Percentiles rank a stretch among this genome's conserved stretches.
phyloP scores from a whole-genome alignment of 2,888 invertebrate species.

The Pharmacophagus antenor region DNA sequence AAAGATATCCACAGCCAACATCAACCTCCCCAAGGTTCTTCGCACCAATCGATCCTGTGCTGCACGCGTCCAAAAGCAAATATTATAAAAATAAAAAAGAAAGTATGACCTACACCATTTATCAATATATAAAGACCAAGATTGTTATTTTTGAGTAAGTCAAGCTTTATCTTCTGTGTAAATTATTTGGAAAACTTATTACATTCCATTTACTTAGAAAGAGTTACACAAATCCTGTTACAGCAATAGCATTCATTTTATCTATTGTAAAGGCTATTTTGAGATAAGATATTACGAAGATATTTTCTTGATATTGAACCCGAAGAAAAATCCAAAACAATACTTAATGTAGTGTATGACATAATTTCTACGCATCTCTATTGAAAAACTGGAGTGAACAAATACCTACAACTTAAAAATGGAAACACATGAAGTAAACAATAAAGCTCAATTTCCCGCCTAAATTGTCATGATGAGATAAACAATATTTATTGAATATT shows the following conservation, averaged over 20 bases:
- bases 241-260: neutral
- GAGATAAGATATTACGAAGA: neutral
- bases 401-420: neutral
- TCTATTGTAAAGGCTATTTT: neutral
- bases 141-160: too few relatives aligned
- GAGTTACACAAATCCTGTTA: neutral
- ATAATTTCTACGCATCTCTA: neutral
- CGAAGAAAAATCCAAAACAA: neutral
- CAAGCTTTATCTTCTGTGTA: neutral
- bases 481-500: neutral
- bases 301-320: neutral
- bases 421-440: neutral
- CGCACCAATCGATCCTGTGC: too few relatives aligned
- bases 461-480: slow-evolving; percentile 11
- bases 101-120: too few relatives aligned
- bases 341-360: neutral
- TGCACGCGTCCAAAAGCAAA: too few relatives aligned
- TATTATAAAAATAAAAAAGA: too few relatives aligned
- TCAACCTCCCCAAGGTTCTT: too few relatives aligned
- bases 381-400: neutral
- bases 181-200: neutral
- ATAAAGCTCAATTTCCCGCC: slow-evolving; percentile 22
- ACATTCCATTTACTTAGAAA: neutral
- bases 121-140: too few relatives aligned
- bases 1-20: too few relatives aligned